Percentiles rank a stretch among this genome's conserved stretches.
phyloP scores from a whole-genome alignment of 2,888 invertebrate genomes.

The Apamea sordens region DNA sequence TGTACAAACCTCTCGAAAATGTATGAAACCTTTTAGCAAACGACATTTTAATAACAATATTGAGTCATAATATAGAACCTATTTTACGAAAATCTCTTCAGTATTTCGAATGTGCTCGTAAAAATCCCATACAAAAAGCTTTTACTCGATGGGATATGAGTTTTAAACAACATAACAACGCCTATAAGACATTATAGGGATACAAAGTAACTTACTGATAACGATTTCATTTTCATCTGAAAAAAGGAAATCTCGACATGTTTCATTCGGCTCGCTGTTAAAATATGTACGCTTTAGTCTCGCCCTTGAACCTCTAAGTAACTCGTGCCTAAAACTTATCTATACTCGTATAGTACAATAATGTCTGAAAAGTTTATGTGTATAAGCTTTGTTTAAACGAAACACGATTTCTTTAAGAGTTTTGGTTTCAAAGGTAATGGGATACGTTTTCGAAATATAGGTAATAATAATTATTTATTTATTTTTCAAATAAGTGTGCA shows the following conservation, averaged over 20 bases:
- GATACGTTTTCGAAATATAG: neutral
- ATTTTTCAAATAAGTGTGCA: too few relatives aligned
- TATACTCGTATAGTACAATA: neutral
- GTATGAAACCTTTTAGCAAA: neutral
- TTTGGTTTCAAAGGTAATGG: neutral
- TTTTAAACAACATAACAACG: slow-evolving; percentile 47
- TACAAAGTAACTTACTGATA: slow-evolving; percentile 48
- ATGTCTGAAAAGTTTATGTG: slow-evolving; percentile 24
- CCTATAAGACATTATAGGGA: slow-evolving; percentile 37
- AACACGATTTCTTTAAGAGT: slow-evolving; percentile 1
- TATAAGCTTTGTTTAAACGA: slow-evolving; percentile 22
- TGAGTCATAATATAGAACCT: neutral
- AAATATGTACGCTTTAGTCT: slow-evolving; percentile 62
- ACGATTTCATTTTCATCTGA: slow-evolving; percentile 58
- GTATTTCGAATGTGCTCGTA: slow-evolving; percentile 32
- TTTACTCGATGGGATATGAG: slow-evolving; percentile 18
- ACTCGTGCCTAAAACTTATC: slow-evolving; percentile 36
- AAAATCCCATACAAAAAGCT: slow-evolving; percentile 16
- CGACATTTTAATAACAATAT: slow-evolving; percentile 4
- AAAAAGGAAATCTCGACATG: slow-evolving; percentile 43
- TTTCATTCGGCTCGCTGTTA: slow-evolving; percentile 56
- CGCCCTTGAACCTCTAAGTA: slow-evolving; percentile 58
- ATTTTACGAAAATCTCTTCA: slow-evolving; percentile 30
- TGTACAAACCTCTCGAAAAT: neutral
- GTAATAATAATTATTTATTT: too few relatives aligned